Conservation (phyloP, 2,888 invertebrate species). For the Eupithecia inturbata region DNA sequence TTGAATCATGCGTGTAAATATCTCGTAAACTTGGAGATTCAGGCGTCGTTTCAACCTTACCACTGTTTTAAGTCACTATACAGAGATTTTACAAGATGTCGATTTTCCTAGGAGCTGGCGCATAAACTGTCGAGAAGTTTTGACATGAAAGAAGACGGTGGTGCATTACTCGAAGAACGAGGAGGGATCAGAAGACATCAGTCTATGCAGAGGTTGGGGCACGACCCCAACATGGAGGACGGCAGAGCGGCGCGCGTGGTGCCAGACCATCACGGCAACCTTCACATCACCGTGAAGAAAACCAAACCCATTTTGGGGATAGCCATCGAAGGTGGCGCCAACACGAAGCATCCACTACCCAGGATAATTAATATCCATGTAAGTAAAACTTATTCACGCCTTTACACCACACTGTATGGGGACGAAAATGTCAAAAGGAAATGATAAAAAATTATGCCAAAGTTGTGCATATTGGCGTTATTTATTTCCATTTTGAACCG, state of each 20-base stretch:
- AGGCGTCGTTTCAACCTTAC: conserved; percentile 16
- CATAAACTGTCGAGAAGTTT: conserved; percentile 94
- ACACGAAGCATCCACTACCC: conserved; percentile 97
- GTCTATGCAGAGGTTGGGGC: conserved; percentile 90
- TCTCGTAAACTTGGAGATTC: conserved; percentile 24
- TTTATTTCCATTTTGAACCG: not conserved
- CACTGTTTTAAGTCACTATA: not conserved
- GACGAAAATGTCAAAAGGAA: not conserved
- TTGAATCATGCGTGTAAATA: conserved; percentile 47
- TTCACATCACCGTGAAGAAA: conserved; percentile 95
- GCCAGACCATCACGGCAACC: conserved; percentile 93
- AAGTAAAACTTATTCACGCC: conserved; percentile 62
- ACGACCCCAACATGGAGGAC: conserved; percentile 81
- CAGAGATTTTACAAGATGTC: conserved; percentile 28
- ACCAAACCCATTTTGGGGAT: conserved; percentile 97
- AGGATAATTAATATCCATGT: conserved; percentile 98
- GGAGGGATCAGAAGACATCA: conserved; percentile 88
- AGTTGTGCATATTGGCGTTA: not conserved
- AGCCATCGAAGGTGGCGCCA: conserved; percentile 98
- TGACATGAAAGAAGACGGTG: conserved; percentile 94
- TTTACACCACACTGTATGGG: not conserved
- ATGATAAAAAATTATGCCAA: not conserved
- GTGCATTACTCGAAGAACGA: conserved; percentile 87
- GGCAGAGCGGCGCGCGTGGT: conserved; percentile 86
- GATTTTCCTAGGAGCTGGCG: conserved; percentile 89